A percentile compares a stretch with the other conserved stretches of the same genome.
Conservation (phyloP, 2,113 vertebrate species). For the Prionailurus viverrinus region DNA sequence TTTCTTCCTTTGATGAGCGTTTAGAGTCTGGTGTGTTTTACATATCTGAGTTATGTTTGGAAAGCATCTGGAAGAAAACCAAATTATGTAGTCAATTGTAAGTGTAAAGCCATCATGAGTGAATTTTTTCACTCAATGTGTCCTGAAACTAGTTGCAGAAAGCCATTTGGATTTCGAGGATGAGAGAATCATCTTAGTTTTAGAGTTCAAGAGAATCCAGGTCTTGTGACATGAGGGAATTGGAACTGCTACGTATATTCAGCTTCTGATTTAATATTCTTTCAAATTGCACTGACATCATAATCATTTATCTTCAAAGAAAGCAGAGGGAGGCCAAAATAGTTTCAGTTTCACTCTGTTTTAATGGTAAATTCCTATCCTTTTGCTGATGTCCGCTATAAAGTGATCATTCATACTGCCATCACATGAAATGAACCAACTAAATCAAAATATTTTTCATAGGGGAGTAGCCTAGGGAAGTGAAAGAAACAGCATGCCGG, state of each 20-base stretch:
- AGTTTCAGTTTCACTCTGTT: constrained; percentile 78
- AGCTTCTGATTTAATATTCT: constrained; percentile 81
- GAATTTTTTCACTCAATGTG: constrained; percentile 56
- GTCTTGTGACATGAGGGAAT: constrained; percentile 38
- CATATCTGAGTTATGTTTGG: constrained; percentile 30
- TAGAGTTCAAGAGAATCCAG: constrained; percentile 18
- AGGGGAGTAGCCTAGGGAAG: constrained; percentile 56
- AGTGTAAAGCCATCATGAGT: constrained; percentile 30
- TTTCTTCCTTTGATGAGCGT: not conserved
- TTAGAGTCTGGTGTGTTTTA: not conserved
- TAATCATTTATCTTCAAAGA: constrained; percentile 83
- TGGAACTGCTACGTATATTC: constrained; percentile 56
- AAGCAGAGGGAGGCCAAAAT: constrained; percentile 79
- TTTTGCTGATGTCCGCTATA: constrained; percentile 70
- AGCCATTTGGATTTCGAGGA: not conserved
- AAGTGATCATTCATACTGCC: constrained; percentile 81
- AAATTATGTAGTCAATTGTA: constrained; percentile 25
- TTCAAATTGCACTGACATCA: constrained; percentile 78
- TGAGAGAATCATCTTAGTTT: constrained; percentile 38
- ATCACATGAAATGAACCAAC: constrained; percentile 75
- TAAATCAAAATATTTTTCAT: constrained; percentile 82
- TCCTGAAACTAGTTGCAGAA: not conserved
- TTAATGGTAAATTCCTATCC: constrained; percentile 74
- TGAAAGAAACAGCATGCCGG: constrained; percentile 24
- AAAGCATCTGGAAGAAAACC: constrained; percentile 2